phyloP scores from a whole-genome alignment of 2,113 vertebrate species.

The Porphyrio hochstetteri region DNA sequence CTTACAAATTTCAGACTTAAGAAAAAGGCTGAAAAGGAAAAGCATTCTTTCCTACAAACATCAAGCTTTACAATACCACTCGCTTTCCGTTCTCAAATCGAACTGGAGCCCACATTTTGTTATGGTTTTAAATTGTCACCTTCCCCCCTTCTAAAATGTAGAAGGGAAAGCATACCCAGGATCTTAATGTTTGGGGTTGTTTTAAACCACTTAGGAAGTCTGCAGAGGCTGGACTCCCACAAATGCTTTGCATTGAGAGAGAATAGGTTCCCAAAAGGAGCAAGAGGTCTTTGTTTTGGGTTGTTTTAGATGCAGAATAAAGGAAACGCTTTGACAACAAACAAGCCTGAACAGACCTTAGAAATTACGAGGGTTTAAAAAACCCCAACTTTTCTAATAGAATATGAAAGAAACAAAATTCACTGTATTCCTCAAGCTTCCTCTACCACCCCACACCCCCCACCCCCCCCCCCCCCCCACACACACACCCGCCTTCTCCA shows the following conservation, averaged over 20 bases:
- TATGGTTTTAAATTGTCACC: conserved; percentile 20
- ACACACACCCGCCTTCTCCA: too few relatives aligned
- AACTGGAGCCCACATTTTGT: neutral
- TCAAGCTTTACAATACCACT: conserved; percentile 36
- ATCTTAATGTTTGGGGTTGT: neutral
- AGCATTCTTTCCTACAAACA: conserved; percentile 49
- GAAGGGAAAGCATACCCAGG: neutral
- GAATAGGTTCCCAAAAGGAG: neutral
- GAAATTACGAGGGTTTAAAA: neutral
- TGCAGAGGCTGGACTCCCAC: neutral
- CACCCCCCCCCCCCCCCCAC: too few relatives aligned
- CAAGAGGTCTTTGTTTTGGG: neutral
- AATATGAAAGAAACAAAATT: neutral
- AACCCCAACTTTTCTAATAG: neutral
- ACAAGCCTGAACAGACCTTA: neutral
- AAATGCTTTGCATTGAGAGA: neutral
- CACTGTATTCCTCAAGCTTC: neutral
- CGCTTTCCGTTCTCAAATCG: neutral
- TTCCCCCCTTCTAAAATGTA: neutral
- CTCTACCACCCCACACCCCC: neutral
- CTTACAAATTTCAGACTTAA: conserved; percentile 24
- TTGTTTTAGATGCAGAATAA: conserved; percentile 9
- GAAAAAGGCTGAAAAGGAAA: conserved; percentile 44
- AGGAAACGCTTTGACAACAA: conserved; percentile 8
- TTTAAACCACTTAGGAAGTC: conserved; percentile 7